Evolutionary conservation across 2,888 invertebrate species (phyloP).

Genomic region (Dendrolimus houi): DNA sequence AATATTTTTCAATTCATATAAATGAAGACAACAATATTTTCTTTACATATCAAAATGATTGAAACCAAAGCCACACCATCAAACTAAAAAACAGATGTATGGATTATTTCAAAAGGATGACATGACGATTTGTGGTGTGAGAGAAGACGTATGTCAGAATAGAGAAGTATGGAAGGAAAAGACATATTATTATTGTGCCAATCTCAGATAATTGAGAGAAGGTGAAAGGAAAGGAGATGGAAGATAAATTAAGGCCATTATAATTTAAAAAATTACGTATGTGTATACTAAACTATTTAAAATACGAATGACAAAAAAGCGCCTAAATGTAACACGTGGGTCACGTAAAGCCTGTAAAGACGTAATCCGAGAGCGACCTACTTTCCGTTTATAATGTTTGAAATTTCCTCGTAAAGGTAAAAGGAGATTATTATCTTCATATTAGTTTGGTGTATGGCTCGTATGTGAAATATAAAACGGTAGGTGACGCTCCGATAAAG

Average conservation of each 20-base stretch:
- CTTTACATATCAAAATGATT: too few relatives aligned
- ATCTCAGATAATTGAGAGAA: too few relatives aligned
- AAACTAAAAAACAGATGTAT: too few relatives aligned
- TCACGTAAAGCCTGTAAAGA: constrained; percentile 10
- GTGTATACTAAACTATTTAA: constrained; percentile 1
- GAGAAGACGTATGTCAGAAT: too few relatives aligned
- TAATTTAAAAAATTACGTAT: not conserved
- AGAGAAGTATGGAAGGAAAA: too few relatives aligned
- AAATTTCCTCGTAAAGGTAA: constrained; percentile 3
- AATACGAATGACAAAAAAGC: constrained; percentile 5
- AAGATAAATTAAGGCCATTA: not conserved
- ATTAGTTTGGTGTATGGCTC: not conserved
- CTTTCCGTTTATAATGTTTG: constrained; percentile 8
- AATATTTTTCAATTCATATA: too few relatives aligned
- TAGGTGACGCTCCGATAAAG: not conserved
- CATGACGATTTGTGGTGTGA: too few relatives aligned
- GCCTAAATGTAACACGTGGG: constrained; percentile 5
- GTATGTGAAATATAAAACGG: not conserved
- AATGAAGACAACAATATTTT: too few relatives aligned
- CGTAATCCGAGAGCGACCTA: constrained; percentile 11
- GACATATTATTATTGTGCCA: too few relatives aligned
- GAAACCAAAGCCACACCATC: too few relatives aligned
- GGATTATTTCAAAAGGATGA: too few relatives aligned
- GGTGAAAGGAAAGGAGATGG: too few relatives aligned
- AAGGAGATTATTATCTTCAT: not conserved